Percentiles rank a stretch among this genome's conserved stretches.
phyloP scores from a whole-genome alignment of 2,113 vertebrate genomes.

The Chamaetylas fuelleborni region DNA sequence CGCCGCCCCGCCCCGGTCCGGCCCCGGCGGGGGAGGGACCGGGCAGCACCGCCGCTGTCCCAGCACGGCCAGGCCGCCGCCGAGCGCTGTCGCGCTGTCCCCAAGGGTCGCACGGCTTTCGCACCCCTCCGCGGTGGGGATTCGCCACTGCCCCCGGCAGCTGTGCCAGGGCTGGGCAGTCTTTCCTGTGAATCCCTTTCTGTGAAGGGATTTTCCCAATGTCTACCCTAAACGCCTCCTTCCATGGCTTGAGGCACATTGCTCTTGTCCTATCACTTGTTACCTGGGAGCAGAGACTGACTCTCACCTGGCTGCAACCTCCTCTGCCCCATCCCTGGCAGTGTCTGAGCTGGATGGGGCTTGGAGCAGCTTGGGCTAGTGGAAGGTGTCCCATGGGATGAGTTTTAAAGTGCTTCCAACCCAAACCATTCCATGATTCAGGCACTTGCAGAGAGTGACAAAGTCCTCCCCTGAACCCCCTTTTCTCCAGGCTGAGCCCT shows the following conservation, averaged over 20 bases:
- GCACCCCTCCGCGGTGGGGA: no score
- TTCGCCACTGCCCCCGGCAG: background rate
- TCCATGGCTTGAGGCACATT: background rate
- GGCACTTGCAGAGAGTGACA: no score
- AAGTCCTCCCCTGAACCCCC: background rate
- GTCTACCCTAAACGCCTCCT: background rate
- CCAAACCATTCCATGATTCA: background rate
- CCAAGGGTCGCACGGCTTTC: background rate
- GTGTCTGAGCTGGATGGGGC: background rate
- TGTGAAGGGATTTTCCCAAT: background rate
- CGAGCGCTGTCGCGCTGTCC: background rate
- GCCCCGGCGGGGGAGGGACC: background rate
- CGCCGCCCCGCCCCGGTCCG: background rate
- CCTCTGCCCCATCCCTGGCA: background rate
- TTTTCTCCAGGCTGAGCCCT: background rate
- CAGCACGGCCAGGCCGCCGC: accelerated
- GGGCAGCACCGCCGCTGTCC: background rate
- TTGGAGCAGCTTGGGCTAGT: background rate
- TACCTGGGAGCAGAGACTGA: background rate
- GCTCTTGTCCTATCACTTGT: background rate
- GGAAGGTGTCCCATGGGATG: background rate
- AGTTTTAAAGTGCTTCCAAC: background rate
- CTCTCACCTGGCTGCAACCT: background rate
- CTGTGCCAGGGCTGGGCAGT: background rate
- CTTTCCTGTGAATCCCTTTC: background rate